phyloP scores from a whole-genome alignment of 2,888 invertebrate genomes.

The Adela reaumurella region DNA sequence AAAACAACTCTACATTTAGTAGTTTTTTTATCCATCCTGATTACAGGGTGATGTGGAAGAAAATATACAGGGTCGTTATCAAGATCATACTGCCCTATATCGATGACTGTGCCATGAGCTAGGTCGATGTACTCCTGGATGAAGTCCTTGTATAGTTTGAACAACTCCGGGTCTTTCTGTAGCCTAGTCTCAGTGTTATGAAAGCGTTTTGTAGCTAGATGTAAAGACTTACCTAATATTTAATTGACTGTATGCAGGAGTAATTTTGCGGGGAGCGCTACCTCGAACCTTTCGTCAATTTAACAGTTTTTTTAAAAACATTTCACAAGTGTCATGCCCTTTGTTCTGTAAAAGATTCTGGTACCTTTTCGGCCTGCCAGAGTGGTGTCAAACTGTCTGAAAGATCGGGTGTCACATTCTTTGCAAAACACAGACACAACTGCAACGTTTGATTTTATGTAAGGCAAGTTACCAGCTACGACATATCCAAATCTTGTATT shows the following conservation, averaged over 20 bases:
- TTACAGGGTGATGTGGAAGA: slow-evolving; percentile 7
- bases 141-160: slow-evolving; percentile 6
- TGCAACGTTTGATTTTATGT: neutral
- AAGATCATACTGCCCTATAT: slow-evolving; percentile 4
- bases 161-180: slow-evolving; percentile 5
- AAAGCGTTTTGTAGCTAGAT: neutral
- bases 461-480: neutral
- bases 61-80: slow-evolving; percentile 5
- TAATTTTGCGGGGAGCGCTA: neutral
- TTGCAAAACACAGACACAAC: neutral
- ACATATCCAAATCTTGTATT: neutral
- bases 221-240: neutral
- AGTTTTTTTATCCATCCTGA: slow-evolving; percentile 5
- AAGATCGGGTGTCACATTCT: too few species aligned
- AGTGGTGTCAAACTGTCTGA: too few species aligned
- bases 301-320: too few species aligned
- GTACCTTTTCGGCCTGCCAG: too few species aligned
- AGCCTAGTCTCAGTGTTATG: slow-evolving; percentile 2
- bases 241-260: neutral
- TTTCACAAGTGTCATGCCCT: too few species aligned
- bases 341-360: too few species aligned
- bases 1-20: slow-evolving; percentile 5
- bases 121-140: slow-evolving; percentile 8
- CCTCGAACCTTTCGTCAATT: too few species aligned
- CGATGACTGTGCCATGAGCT: slow-evolving; percentile 6